Evolutionary conservation across 1,140 invertebrate species (phyloP).

Genomic region (Varroa destructor): DNA sequence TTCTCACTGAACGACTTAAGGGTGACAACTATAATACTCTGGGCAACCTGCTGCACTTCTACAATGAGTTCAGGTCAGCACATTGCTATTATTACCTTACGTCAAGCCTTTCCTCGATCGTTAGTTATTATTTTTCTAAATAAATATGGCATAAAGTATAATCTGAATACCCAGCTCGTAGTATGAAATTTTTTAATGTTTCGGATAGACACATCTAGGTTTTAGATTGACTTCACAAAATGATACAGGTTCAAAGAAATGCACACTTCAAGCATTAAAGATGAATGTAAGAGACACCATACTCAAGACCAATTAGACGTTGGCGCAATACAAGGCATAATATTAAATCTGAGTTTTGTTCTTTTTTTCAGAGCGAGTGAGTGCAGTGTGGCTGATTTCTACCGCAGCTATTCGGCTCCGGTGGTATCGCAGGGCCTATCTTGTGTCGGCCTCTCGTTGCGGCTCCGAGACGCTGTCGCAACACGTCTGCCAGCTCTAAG

Average conservation of each 20-base stretch:
- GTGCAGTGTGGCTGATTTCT: slow-evolving; percentile 51
- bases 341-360: too few species aligned
- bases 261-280: too few species aligned
- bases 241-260: too few species aligned
- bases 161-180: slow-evolving; percentile 38
- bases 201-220: too few species aligned
- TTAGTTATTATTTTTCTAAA: not conserved
- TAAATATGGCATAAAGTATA: not conserved
- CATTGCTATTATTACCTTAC: slow-evolving; percentile 32
- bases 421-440: slow-evolving; percentile 63
- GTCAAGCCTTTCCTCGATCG: slow-evolving; percentile 11
- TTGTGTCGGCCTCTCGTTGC: slow-evolving; percentile 64
- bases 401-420: slow-evolving; percentile 57
- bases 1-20: slow-evolving; percentile 55
- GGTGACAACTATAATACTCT: slow-evolving; percentile 71
- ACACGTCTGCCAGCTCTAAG: slow-evolving; percentile 48
- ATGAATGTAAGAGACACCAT: too few species aligned
- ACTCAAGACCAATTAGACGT: too few species aligned
- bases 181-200: slow-evolving; percentile 38
- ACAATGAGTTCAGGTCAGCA: slow-evolving; percentile 33
- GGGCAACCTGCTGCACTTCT: slow-evolving; percentile 54
- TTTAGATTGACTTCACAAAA: too few species aligned
- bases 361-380: slow-evolving; percentile 34
- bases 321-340: too few species aligned
- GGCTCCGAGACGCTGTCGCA: slow-evolving; percentile 14